phyloP scores from a whole-genome alignment of 2,888 invertebrate genomes.

The Himalopsyche japonica region DNA sequence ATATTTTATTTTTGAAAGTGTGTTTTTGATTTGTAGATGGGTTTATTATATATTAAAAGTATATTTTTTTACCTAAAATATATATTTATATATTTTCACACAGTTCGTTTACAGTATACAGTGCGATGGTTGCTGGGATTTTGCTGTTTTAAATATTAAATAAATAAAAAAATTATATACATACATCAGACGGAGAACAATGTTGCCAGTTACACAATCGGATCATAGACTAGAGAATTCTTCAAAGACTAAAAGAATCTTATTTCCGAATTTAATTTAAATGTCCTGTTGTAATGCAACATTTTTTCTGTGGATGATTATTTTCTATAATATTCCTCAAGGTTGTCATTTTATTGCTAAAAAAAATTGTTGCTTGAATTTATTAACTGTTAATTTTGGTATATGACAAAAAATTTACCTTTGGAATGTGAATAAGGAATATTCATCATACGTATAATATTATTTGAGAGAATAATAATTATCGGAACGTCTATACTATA shows the following conservation, averaged over 20 bases:
- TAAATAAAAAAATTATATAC: constrained; percentile 19
- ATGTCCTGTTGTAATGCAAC: background rate
- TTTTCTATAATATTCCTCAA: background rate
- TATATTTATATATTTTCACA: constrained; percentile 27
- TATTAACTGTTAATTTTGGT: background rate
- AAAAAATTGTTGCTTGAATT: too few species aligned
- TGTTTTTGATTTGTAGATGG: constrained; percentile 36
- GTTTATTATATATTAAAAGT: constrained; percentile 19
- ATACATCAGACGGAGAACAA: background rate
- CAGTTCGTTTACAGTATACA: constrained; percentile 41
- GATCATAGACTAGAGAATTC: background rate
- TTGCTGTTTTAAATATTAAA: constrained; percentile 38
- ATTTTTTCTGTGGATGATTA: background rate
- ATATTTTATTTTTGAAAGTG: constrained; percentile 34
- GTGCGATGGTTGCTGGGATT: constrained; percentile 41
- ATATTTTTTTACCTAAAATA: constrained; percentile 24
- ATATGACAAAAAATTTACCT: background rate
- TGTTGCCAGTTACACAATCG: constrained; percentile 2
- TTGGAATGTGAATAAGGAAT: background rate
- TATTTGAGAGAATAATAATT: background rate
- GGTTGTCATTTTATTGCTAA: too few species aligned
- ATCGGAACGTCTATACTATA: background rate
- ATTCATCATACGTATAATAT: background rate
- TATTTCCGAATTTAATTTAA: background rate
- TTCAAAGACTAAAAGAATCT: background rate